A percentile compares a stretch with the other conserved stretches of the same genome.
phyloP scores from a whole-genome alignment of 2,888 invertebrate genomes.

The Euspilapteryx auroguttella region DNA sequence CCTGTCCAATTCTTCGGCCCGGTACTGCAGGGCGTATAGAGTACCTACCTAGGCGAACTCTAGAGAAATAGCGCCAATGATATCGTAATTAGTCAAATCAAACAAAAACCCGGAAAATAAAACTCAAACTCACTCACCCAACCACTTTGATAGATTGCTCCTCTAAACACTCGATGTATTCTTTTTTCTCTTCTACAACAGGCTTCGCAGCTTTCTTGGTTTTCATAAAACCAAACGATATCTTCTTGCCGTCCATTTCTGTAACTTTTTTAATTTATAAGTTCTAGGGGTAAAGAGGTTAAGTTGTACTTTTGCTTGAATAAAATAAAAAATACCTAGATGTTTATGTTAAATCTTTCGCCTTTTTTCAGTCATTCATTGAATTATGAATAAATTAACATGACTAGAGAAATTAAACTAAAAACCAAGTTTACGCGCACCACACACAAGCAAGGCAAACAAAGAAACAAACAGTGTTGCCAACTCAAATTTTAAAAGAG shows the following conservation, averaged over 20 bases:
- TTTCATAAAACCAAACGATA: slow-evolving; percentile 81
- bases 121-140: slow-evolving; percentile 55
- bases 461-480: too few species aligned
- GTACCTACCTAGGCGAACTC: neutral
- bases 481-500: too few species aligned
- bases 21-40: neutral
- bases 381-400: too few species aligned
- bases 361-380: too few species aligned
- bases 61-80: slow-evolving; percentile 7
- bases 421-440: too few species aligned
- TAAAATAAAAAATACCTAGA: neutral
- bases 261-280: neutral
- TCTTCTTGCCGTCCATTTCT: slow-evolving; percentile 68
- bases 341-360: too few species aligned
- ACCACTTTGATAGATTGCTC: slow-evolving; percentile 75
- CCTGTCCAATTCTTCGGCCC: neutral
- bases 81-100: slow-evolving; percentile 3
- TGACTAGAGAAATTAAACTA: too few species aligned
- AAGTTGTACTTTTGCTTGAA: slow-evolving; percentile 3
- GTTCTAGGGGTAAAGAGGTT: neutral
- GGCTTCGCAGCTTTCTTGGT: slow-evolving; percentile 45
- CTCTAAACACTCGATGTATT: slow-evolving; percentile 78
- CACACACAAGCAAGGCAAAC: too few species aligned
- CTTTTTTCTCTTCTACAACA: slow-evolving; percentile 53
- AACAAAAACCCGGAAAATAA: slow-evolving; percentile 6